A percentile compares a stretch with the other conserved stretches of the same genome.
These are phyloP conservation scores for Laspeyria flexula DNA, from an alignment of 2,888 invertebrate genomes.

Conservation along the genomic window DNA sequence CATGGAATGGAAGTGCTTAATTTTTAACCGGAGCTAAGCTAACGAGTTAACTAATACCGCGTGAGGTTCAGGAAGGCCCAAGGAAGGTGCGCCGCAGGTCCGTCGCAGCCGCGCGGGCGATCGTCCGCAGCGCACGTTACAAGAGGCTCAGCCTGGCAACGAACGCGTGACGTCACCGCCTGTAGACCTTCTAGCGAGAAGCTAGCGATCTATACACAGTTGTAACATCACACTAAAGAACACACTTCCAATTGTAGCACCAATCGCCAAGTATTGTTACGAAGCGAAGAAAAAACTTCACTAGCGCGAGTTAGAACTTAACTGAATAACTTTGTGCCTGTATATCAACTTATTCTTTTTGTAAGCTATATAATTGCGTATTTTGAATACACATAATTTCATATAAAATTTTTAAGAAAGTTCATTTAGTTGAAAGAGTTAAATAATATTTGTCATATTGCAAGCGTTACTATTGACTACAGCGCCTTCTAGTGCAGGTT, in stretches of 20 bases:
- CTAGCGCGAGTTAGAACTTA: conserved; percentile 63
- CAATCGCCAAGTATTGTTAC: conserved; percentile 48
- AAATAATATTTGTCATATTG: no score
- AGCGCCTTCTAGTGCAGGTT: no score
- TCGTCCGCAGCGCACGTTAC: conserved; percentile 85
- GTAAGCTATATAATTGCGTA: no score
- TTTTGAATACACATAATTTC: no score
- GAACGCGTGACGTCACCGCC: conserved; percentile 88
- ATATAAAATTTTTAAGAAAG: no score
- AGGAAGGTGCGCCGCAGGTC: conserved; percentile 83
- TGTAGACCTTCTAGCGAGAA: conserved; percentile 88
- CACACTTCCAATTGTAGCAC: conserved; percentile 77
- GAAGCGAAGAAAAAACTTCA: conserved; percentile 41
- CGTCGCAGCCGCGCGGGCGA: conserved; percentile 89
- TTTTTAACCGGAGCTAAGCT: conserved; percentile 89
- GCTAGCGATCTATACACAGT: conserved; percentile 88
- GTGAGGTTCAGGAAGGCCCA: conserved; percentile 79
- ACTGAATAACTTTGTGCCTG: conserved; percentile 7
- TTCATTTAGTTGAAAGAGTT: no score
- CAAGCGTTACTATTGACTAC: no score
- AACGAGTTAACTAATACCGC: conserved; percentile 86
- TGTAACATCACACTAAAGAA: conserved; percentile 89
- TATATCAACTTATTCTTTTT: neutral
- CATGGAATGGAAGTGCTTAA: conserved; percentile 88
- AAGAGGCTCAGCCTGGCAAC: conserved; percentile 82